Evolutionary conservation across 2,113 vertebrate genomes (phyloP), one percentile per base, ranked within the genome.

Genomic region (Pitta sordida): DNA sequence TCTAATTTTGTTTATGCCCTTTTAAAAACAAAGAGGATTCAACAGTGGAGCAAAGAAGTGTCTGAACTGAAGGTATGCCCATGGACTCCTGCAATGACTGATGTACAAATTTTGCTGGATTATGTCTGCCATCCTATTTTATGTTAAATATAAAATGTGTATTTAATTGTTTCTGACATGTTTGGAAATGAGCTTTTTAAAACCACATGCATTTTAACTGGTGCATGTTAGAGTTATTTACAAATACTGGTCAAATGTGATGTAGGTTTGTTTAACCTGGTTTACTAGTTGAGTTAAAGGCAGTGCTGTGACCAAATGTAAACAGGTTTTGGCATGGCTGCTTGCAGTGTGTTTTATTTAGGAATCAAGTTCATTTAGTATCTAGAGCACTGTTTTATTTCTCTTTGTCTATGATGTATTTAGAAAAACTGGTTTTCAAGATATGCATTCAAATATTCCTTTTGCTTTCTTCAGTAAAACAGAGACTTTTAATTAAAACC

Each of bases 201-300:
- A 92, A 90, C 80, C 78, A 78, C 56, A 41, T 88, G 75, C 44
- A 63, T 94, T 69, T 89, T 51, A 95, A 70, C 13, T 92, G 65
- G 69, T 63, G 83, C 53, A 4, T 59, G 52, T 36, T 49, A 59
- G 74, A 71, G 43, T 4, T 93, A 85, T 95, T 96, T 96, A 95
- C 70, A 95, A 86, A 62, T 43, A 77, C 49, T 32, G 44, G 88
- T 92, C 94, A 96, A 84, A 92, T 22, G 37, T 48, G 62, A 89
- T 76, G 27, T 77, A 27, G 80, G 39, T 86, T 94, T 96, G 56
- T 92, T 97, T 91, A 90, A 86, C 55, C 13, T 84, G 73, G 67
- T 90, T 91, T 51, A 69, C 73, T 58, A 71, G 17, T 32, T 65
- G 67, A 64, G 49, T 71, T 94, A 67, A 94, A 88, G 78, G 64